These are phyloP conservation scores for Paraescarpia echinospica DNA, from an alignment of 1,140 invertebrate genomes.

Conservation along the genomic window DNA sequence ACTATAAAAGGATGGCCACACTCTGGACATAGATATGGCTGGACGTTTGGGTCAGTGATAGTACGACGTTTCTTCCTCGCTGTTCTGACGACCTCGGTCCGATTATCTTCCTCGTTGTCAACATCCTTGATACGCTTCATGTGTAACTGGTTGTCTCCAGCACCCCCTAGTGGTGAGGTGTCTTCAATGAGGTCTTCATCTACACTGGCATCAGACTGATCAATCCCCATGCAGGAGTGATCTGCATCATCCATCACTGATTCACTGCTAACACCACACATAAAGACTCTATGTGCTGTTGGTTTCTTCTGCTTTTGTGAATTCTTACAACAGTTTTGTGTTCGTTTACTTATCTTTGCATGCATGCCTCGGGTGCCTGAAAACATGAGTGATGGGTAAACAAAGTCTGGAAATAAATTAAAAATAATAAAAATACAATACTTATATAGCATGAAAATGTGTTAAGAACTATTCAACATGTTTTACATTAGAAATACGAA, in stretches of 20 bases:
- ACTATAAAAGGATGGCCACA: not conserved
- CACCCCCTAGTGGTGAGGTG: not conserved
- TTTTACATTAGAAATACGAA: no score
- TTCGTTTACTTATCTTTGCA: not conserved
- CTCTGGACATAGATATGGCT: not conserved
- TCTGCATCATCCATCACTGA: not conserved
- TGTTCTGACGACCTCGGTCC: not conserved
- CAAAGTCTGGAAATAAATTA: not conserved
- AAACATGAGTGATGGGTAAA: not conserved
- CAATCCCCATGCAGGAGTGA: not conserved
- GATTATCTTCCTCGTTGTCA: not conserved
- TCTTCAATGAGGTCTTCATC: not conserved
- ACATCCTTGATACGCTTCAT: not conserved
- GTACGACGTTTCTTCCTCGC: not conserved
- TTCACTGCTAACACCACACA: not conserved
- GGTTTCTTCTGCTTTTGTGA: not conserved
- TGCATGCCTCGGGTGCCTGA: not conserved
- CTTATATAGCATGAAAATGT: no score
- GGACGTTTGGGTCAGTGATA: not conserved
- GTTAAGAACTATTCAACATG: no score
- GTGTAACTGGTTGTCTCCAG: not conserved
- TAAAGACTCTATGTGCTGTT: not conserved
- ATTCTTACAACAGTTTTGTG: not conserved
- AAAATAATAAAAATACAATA: not conserved
- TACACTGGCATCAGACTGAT: not conserved